Conservation (phyloP, 2,888 invertebrate species). For the Euplagia quadripunctaria region DNA sequence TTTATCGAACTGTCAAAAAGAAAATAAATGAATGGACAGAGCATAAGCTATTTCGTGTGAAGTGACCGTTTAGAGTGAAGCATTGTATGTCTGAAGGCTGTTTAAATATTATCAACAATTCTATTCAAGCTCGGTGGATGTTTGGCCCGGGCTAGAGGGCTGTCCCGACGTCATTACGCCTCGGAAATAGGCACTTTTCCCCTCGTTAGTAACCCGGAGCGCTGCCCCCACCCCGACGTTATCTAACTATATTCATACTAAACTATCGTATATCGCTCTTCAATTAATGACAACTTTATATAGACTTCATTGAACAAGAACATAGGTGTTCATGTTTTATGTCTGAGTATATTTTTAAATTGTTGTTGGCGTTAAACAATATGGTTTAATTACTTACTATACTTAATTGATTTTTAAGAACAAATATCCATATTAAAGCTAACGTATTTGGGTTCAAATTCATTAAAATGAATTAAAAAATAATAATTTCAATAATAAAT, state of each 20-base stretch:
- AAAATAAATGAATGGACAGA: no score
- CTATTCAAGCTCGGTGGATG: constrained; percentile 54
- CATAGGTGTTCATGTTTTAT: not conserved
- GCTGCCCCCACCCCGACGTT: constrained; percentile 62
- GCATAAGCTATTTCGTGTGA: constrained; percentile 19
- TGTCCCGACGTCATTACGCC: constrained; percentile 83
- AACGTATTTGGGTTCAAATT: no score
- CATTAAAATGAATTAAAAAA: no score
- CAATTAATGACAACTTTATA: constrained; percentile 56
- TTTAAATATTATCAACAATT: constrained; percentile 61
- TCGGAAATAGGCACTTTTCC: constrained; percentile 87
- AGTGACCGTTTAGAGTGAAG: constrained; percentile 22
- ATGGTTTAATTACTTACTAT: no score
- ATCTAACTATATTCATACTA: constrained; percentile 59
- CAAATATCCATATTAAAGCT: no score
- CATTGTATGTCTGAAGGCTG: constrained; percentile 41
- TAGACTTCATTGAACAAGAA: not conserved
- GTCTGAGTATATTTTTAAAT: not conserved
- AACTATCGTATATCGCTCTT: constrained; percentile 56
- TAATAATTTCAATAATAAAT: no score
- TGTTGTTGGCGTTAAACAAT: not conserved
- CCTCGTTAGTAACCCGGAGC: constrained; percentile 83
- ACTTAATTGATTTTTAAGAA: no score
- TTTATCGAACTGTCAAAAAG: no score
- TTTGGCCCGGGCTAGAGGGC: constrained; percentile 62